A percentile compares a stretch with the other conserved stretches of the same genome.
These are phyloP conservation scores for Dyspetes luteomarginatus DNA, from an alignment of 2,888 invertebrate species.

Conservation along the genomic window DNA sequence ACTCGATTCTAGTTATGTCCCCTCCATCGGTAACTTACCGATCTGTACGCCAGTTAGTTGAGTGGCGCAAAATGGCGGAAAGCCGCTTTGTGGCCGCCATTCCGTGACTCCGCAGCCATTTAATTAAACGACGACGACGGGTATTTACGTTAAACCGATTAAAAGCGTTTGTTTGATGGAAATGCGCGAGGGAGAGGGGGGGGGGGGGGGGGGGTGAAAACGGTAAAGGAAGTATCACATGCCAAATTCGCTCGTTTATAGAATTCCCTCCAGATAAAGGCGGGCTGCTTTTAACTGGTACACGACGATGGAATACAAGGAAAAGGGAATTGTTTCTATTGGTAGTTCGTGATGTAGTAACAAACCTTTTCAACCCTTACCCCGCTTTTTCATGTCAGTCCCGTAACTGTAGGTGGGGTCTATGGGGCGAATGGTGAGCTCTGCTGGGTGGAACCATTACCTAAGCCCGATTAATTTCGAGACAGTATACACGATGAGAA, in stretches of 20 bases:
- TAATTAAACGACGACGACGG: constrained; percentile 71
- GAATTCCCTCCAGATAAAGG: constrained; percentile 16
- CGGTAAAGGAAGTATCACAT: constrained; percentile 52
- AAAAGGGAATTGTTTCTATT: constrained; percentile 41
- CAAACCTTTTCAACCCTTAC: constrained; percentile 36
- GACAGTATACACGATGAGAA: constrained; percentile 31
- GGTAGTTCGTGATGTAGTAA: constrained; percentile 38
- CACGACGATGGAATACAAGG: constrained; percentile 25
- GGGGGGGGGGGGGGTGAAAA: constrained; percentile 43
- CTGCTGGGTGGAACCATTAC: constrained; percentile 50
- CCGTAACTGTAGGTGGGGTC: constrained; percentile 7
- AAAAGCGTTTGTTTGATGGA: constrained; percentile 75
- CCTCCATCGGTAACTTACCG: neutral
- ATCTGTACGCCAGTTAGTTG: neutral
- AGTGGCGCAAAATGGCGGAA: constrained; percentile 34
- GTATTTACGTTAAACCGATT: constrained; percentile 78
- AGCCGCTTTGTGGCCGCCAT: constrained; percentile 44
- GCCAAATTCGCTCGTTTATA: constrained; percentile 26
- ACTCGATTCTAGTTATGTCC: neutral
- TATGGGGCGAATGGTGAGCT: constrained; percentile 1
- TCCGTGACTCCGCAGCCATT: constrained; percentile 62
- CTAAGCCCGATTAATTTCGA: constrained; percentile 76
- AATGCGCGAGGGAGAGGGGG: constrained; percentile 60
- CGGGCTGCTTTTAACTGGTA: constrained; percentile 1
- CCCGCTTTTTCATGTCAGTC: constrained; percentile 3